phyloP scores from a whole-genome alignment of 1,140 invertebrate species.

The Stegodyphus mimosarum region DNA sequence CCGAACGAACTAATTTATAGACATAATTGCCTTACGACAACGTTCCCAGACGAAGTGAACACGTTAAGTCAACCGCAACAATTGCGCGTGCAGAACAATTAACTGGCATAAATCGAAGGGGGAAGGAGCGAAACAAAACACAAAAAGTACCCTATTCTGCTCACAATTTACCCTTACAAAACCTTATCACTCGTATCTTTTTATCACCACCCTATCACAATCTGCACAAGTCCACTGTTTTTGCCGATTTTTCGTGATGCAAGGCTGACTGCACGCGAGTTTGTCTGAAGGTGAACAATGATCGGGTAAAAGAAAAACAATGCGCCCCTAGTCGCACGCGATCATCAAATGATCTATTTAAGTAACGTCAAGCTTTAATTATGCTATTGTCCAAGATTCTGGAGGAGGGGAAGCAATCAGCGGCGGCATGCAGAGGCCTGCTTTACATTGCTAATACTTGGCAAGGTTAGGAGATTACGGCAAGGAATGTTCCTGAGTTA shows the following conservation, averaged over 20 bases:
- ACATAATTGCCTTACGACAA: slow-evolving; percentile 8
- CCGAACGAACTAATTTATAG: slow-evolving; percentile 3
- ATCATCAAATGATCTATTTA: slow-evolving; percentile 49
- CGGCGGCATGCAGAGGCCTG: background rate
- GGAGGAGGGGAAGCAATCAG: slow-evolving; percentile 2
- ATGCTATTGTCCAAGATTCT: slow-evolving; percentile 25
- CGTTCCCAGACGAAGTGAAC: slow-evolving; percentile 1
- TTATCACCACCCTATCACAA: slow-evolving; percentile 15
- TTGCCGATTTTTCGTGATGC: background rate
- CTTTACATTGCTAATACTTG: slow-evolving; percentile 35
- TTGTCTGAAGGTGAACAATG: slow-evolving; percentile 36
- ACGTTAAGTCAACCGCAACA: background rate
- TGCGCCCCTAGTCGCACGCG: slow-evolving; percentile 29
- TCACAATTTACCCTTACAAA: background rate
- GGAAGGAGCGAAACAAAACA: background rate
- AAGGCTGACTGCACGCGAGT: slow-evolving; percentile 41
- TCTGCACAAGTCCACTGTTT: background rate
- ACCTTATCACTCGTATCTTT: slow-evolving; percentile 41
- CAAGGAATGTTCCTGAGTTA: slow-evolving; percentile 1
- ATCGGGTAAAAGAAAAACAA: slow-evolving; percentile 33
- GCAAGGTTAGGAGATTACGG: background rate
- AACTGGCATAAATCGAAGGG: slow-evolving; percentile 8
- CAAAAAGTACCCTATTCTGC: background rate
- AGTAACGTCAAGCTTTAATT: slow-evolving; percentile 40
- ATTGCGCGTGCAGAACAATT: slow-evolving; percentile 26